Percentiles rank a stretch among this genome's conserved stretches.
phyloP scores from a whole-genome alignment of 2,888 invertebrate species.

The Drosophila robusta region DNA sequence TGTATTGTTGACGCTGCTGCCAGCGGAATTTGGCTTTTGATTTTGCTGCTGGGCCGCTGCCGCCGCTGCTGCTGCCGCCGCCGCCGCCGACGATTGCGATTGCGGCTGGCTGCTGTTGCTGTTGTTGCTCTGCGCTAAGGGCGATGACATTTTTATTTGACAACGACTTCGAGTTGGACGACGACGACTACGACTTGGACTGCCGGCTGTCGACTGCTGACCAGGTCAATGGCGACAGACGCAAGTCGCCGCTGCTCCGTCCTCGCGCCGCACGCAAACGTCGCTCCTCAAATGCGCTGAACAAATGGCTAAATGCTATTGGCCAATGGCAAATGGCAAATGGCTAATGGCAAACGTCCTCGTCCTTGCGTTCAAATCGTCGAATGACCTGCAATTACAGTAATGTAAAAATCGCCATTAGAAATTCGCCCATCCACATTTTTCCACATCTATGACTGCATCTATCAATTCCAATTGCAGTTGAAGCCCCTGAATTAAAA shows the following conservation, averaged over 20 bases:
- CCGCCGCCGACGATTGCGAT: constrained; percentile 44
- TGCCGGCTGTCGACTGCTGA: constrained; percentile 25
- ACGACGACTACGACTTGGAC: constrained; percentile 15
- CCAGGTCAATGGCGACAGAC: constrained; percentile 36
- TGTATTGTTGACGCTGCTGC: constrained; percentile 65
- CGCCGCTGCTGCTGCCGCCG: constrained; percentile 48
- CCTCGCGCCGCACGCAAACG: constrained; percentile 28
- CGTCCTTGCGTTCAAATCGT: constrained; percentile 2
- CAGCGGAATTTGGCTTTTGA: constrained; percentile 68
- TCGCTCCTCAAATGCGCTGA: constrained; percentile 11
- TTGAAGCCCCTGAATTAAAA: constrained; percentile 9
- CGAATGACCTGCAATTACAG: constrained; percentile 18
- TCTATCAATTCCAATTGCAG: background rate
- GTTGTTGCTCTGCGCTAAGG: constrained; percentile 74
- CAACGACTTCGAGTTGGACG: constrained; percentile 1
- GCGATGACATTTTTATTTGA: constrained; percentile 68
- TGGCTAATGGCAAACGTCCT: constrained; percentile 4
- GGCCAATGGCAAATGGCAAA: constrained; percentile 2
- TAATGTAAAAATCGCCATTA: constrained; percentile 12
- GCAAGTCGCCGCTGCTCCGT: constrained; percentile 26
- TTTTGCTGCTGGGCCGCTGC: constrained; percentile 65
- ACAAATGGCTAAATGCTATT: background rate
- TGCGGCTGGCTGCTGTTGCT: constrained; percentile 67
- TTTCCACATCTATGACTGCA: background rate
- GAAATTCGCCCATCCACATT: background rate